Percentiles rank a stretch among this genome's conserved stretches.
Evolutionary conservation across 1,140 invertebrate species (phyloP).

Genomic region (Drosophila ogumai): DNA sequence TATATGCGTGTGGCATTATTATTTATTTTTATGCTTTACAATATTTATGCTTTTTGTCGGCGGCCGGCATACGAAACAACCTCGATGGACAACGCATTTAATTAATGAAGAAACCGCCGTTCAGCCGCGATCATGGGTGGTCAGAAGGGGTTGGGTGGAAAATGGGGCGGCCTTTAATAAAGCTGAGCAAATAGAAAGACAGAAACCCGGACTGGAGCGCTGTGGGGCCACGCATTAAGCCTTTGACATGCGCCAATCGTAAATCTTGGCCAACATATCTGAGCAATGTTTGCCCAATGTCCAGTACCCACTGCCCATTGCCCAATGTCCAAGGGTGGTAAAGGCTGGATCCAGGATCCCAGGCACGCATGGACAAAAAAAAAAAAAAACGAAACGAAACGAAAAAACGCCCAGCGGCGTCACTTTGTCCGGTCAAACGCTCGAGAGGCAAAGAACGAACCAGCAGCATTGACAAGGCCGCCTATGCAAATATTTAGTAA

Average conservation of each 20-base stretch:
- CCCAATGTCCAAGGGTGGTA: conserved; percentile 26
- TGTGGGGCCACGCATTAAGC: conserved; percentile 61
- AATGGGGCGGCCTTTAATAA: conserved; percentile 57
- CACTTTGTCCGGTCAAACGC: conserved; percentile 68
- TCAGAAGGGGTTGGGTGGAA: background rate
- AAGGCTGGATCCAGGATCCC: conserved; percentile 29
- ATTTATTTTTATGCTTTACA: conserved; percentile 82
- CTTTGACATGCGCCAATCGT: conserved; percentile 84
- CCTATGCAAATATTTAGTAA: conserved; percentile 85
- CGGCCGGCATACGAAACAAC: conserved; percentile 67
- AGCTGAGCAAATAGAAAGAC: conserved; percentile 67
- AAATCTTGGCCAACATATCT: conserved; percentile 84
- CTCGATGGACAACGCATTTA: conserved; percentile 67
- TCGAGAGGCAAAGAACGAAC: conserved; percentile 26
- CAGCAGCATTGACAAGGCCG: conserved; percentile 82
- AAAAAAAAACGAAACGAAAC: background rate
- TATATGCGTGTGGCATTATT: conserved; percentile 51
- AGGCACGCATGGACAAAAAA: conserved; percentile 31
- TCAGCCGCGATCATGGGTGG: conserved; percentile 11
- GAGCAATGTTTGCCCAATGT: conserved; percentile 72
- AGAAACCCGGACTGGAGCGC: conserved; percentile 23
- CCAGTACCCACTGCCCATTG: background rate
- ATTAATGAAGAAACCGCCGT: conserved; percentile 77
- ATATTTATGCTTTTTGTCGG: conserved; percentile 80
- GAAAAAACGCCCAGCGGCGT: conserved; percentile 62